Evolutionary conservation across 2,888 invertebrate species (phyloP).

Genomic region (Apodemia hepburni): DNA sequence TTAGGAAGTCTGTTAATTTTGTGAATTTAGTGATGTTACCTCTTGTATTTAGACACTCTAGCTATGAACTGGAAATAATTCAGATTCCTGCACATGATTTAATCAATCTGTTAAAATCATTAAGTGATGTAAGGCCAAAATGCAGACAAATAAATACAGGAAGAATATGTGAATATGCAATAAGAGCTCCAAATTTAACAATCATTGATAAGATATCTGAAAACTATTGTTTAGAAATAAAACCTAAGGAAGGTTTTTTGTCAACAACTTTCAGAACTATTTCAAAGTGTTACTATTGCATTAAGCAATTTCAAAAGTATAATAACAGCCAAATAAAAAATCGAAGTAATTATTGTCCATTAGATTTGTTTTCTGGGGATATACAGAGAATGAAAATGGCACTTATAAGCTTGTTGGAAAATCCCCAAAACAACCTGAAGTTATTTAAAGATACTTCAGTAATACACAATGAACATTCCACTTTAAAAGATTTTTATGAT

Average conservation of each 20-base stretch:
- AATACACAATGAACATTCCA: constrained; percentile 47
- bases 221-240: constrained; percentile 82
- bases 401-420: constrained; percentile 65
- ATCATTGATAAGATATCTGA: constrained; percentile 41
- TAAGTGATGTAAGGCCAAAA: constrained; percentile 52
- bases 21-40: constrained; percentile 61
- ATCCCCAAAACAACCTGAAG: constrained; percentile 84
- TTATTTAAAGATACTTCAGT: constrained; percentile 70
- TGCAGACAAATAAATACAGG: constrained; percentile 61
- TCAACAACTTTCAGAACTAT: constrained; percentile 48
- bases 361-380: constrained; percentile 85
- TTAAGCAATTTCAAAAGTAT: constrained; percentile 79
- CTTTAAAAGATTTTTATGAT: constrained; percentile 35
- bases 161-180: constrained; percentile 55
- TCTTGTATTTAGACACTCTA: constrained; percentile 39
- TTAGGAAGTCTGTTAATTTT: constrained; percentile 47
- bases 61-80: constrained; percentile 51
- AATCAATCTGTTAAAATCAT: constrained; percentile 41
- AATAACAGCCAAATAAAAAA: constrained; percentile 68
- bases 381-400: constrained; percentile 76
- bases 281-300: constrained; percentile 77
- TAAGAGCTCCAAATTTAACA: constrained; percentile 67
- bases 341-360: constrained; percentile 84
- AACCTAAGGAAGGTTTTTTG: constrained; percentile 84
- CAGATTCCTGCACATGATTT: constrained; percentile 52